Percentiles rank a stretch among this genome's conserved stretches.
Conservation (phyloP, 2,888 invertebrate genomes). For the Callinectes sapidus region DNA sequence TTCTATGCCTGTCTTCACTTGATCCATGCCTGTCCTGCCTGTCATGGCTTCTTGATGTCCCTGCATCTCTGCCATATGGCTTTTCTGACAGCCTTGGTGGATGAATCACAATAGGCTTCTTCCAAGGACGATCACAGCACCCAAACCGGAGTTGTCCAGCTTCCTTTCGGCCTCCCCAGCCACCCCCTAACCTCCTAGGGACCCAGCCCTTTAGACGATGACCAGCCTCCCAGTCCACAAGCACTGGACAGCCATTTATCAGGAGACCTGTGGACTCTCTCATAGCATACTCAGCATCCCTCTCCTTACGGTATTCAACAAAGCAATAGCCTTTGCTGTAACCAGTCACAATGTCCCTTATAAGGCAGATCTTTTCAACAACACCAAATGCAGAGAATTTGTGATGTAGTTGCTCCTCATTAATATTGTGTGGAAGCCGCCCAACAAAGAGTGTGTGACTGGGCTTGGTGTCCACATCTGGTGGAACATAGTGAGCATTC, state of each 20-base stretch:
- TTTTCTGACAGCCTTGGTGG: neutral
- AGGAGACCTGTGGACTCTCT: constrained; percentile 80
- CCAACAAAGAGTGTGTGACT: constrained; percentile 86
- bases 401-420: constrained; percentile 79
- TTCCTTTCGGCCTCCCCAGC: constrained; percentile 89
- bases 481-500: constrained; percentile 82
- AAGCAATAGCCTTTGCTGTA: constrained; percentile 89
- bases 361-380: constrained; percentile 77
- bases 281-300: constrained; percentile 81
- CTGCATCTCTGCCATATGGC: neutral
- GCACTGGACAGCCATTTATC: constrained; percentile 83
- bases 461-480: constrained; percentile 83
- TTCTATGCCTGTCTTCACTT: neutral
- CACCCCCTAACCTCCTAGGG: constrained; percentile 90
- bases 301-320: constrained; percentile 84
- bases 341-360: constrained; percentile 89
- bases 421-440: constrained; percentile 82
- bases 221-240: constrained; percentile 87
- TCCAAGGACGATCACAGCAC: constrained; percentile 86
- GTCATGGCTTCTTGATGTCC: neutral
- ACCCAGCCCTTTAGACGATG: constrained; percentile 86
- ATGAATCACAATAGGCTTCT: constrained; percentile 74
- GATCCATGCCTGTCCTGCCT: neutral
- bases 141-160: constrained; percentile 93
- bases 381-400: constrained; percentile 74